Conservation (phyloP, 2,113 vertebrate species). For the Xerus inauris region DNA sequence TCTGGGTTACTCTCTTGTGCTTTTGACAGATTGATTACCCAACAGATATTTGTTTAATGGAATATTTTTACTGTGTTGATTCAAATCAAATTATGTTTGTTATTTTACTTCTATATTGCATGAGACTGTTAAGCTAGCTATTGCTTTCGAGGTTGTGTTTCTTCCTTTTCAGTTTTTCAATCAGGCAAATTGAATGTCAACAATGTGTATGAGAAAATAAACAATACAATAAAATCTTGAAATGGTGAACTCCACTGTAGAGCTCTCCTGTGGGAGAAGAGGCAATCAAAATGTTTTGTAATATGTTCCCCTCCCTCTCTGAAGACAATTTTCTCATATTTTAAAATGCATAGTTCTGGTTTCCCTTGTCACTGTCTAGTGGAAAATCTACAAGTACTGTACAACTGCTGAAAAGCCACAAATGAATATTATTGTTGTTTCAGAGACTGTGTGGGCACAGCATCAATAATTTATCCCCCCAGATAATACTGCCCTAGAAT, state of each 20-base stretch:
- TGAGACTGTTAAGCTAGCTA: constrained; percentile 31
- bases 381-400: constrained; percentile 51
- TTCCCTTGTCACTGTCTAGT: constrained; percentile 61
- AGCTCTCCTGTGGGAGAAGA: constrained; percentile 31
- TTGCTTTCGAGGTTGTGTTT: constrained; percentile 42
- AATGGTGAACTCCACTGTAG: constrained; percentile 44
- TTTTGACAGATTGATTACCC: constrained; percentile 64
- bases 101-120: constrained; percentile 61
- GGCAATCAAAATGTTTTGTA: constrained; percentile 65
- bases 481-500: constrained; percentile 40
- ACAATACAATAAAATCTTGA: constrained; percentile 61
- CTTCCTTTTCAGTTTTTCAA: neutral
- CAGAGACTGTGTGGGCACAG: neutral
- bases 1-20: neutral
- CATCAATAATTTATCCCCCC: constrained; percentile 57
- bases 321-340: constrained; percentile 61
- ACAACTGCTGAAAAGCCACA: constrained; percentile 56
- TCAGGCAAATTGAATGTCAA: constrained; percentile 33
- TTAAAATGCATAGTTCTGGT: constrained; percentile 55
- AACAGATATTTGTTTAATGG: constrained; percentile 63
- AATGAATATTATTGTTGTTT: constrained; percentile 46
- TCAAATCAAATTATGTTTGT: constrained; percentile 58
- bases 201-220: constrained; percentile 48
- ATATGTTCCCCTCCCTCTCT: neutral
- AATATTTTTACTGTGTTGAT: constrained; percentile 53